phyloP scores from a whole-genome alignment of 2,113 vertebrate species.

The Elgaria multicarinata region DNA sequence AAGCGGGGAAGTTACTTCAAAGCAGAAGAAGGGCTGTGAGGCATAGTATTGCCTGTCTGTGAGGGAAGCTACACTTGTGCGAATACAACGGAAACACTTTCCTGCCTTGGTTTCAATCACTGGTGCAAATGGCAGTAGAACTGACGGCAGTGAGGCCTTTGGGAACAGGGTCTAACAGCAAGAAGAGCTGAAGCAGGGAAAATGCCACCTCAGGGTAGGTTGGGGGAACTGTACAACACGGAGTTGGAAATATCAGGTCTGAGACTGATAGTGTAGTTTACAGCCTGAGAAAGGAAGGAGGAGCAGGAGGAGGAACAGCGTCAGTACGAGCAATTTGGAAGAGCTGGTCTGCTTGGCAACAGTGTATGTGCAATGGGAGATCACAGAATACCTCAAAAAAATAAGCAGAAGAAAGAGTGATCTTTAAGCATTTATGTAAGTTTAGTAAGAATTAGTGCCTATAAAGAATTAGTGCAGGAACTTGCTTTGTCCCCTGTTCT shows the following conservation, averaged over 20 bases:
- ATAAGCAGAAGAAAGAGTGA: neutral
- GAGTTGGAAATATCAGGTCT: neutral
- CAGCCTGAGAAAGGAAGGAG: neutral
- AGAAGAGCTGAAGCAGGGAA: neutral
- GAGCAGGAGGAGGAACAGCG: too few relatives aligned
- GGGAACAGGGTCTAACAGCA: neutral
- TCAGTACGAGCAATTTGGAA: neutral
- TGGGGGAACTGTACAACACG: neutral
- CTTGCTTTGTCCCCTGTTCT: neutral
- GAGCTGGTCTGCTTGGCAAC: too few relatives aligned
- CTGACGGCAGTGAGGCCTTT: neutral
- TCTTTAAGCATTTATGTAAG: neutral
- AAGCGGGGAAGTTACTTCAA: constrained; percentile 62
- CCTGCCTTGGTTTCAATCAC: neutral
- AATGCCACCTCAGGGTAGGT: neutral
- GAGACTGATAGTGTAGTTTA: neutral
- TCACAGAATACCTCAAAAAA: neutral
- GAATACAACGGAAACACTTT: neutral
- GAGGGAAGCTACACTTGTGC: neutral
- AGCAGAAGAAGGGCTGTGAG: constrained; percentile 61
- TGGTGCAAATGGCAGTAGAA: neutral
- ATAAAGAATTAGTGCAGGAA: neutral
- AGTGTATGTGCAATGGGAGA: neutral
- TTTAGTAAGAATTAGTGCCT: too few relatives aligned
- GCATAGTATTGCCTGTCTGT: neutral